Conservation (phyloP, 2,113 vertebrate species). For the Pristiophorus japonicus region DNA sequence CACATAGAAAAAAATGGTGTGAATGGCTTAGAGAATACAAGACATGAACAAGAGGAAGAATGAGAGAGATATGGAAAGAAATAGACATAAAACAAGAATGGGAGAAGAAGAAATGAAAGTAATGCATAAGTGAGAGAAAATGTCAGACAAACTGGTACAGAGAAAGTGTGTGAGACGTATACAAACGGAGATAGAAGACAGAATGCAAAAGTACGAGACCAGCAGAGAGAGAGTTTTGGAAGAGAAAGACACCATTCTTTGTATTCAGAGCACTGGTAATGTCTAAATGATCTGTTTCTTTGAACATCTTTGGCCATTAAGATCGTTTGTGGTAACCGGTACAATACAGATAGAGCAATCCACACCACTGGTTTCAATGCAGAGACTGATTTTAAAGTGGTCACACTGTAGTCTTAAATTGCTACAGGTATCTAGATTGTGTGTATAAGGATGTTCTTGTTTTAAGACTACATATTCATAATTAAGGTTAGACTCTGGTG, state of each 20-base stretch:
- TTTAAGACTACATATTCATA: no score
- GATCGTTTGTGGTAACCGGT: no score
- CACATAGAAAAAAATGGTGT: no score
- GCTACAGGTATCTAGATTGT: no score
- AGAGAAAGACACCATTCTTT: neutral
- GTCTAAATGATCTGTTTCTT: neutral
- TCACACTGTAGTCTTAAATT: no score
- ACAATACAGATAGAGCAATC: no score
- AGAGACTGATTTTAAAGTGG: no score
- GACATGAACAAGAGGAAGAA: neutral
- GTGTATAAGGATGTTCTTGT: no score
- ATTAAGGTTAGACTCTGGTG: neutral
- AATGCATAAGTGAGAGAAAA: neutral
- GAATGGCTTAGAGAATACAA: no score
- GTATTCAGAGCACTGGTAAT: neutral
- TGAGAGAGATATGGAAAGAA: neutral
- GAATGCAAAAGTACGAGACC: neutral
- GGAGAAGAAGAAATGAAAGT: neutral
- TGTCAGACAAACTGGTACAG: neutral
- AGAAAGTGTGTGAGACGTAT: neutral
- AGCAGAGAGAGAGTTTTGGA: neutral
- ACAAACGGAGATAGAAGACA: neutral
- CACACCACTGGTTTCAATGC: no score
- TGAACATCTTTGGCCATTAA: neutral
- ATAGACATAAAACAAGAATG: neutral